phyloP scores from a whole-genome alignment of 1,140 invertebrate genomes.

The Brachionus calyciflorus region DNA sequence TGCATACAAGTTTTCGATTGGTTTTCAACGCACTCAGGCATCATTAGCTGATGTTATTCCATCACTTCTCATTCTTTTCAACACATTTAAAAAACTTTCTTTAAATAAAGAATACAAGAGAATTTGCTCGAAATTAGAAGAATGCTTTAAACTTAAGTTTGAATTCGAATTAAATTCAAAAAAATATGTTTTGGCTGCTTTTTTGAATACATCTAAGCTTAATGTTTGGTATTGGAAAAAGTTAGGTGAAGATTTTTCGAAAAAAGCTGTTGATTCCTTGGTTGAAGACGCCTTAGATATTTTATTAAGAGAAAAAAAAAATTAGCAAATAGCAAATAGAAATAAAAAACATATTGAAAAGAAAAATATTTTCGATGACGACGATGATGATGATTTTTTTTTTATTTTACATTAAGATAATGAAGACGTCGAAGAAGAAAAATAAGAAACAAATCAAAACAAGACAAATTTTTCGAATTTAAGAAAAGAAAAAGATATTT shows the following conservation, averaged over 20 bases:
- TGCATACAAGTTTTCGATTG: background rate
- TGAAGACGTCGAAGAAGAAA: too few species aligned
- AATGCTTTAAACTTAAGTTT: slow-evolving; percentile 20
- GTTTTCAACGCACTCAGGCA: background rate
- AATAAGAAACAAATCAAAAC: too few species aligned
- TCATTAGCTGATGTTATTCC: slow-evolving; percentile 1
- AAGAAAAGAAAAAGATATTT: too few species aligned
- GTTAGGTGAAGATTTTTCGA: background rate
- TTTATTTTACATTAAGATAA: too few species aligned
- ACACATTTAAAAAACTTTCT: background rate
- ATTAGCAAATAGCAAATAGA: too few species aligned
- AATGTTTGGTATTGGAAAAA: slow-evolving; percentile 23
- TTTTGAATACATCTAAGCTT: slow-evolving; percentile 1
- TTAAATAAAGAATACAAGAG: background rate
- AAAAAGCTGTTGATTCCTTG: background rate
- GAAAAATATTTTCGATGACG: too few species aligned
- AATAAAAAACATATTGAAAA: too few species aligned
- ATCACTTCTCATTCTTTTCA: slow-evolving; percentile 1
- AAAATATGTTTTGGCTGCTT: background rate
- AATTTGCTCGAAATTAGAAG: background rate
- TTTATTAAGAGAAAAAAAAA: too few species aligned
- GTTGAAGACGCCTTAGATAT: background rate
- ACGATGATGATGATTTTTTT: too few species aligned
- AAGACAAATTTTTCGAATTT: too few species aligned
- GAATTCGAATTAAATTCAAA: slow-evolving; percentile 27